Base-by-base conservation (phyloP, 2,888 invertebrate genomes). In the Euzetes globulus region DNA sequence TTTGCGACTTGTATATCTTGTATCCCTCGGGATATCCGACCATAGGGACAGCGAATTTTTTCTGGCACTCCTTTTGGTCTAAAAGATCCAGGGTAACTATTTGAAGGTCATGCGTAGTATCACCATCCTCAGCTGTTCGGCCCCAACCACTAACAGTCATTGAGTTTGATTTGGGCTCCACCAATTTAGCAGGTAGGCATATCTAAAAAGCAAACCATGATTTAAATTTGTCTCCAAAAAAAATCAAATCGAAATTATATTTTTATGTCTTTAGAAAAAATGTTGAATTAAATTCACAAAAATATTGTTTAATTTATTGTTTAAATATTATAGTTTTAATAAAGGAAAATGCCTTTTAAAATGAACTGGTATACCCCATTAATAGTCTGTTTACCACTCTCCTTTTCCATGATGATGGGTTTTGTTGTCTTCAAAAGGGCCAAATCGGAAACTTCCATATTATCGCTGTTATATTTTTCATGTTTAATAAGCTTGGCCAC, bases 341-440 rank as follows among this genome's bases (percentile, higher is more conserved):
- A n/a, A n/a, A n/a, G n/a, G n/a, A n/a, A n/a, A n/a, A n/a, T n/a
- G n/a, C n/a, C n/a, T n/a, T n/a, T n/a, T n/a, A n/a, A n/a, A n/a
- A n/a, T n/a, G n/a, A n/a, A n/a, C n/a, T n/a, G n/a, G n/a, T n/a
- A 19, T 33, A 63, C 63, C 33, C 63, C 63, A n/a, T 63, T 63
- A 2, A 63, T 63, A 6, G 29, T 29, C 5, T 33, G 19, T 9
- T 27, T 33, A 17, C 27, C 27, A 6, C 17, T 33, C 1, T 3
- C 1, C 33, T 86, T 85, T 71, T 87, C 87, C 25, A 90, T 85
- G 79, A 90, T 89, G 0, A 91, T 90, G 37, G 91, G 87, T 80
- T 88, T 87, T 0, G 90, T 89, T 77, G 94, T 85, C 81, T 92
- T 92, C 89, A 94, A 89, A 75, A 94, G 82, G 4, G 93, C 94